Evolutionary conservation across 2,113 vertebrate genomes (phyloP).

Genomic region (Phalacrocorax aristotelis): DNA sequence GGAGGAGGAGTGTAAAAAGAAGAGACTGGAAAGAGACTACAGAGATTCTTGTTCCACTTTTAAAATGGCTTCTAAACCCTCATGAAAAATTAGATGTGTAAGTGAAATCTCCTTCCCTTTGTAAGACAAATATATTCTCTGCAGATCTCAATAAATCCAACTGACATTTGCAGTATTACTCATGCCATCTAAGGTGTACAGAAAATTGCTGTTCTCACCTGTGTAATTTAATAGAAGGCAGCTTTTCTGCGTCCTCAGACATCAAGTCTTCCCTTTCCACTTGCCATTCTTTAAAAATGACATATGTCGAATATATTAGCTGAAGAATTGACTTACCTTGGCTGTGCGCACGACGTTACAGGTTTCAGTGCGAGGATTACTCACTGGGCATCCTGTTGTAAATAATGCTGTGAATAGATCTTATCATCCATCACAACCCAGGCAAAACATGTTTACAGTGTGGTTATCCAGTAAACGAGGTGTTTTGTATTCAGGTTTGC

Average conservation of each 20-base stretch:
- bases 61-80: slow-evolving; percentile 19
- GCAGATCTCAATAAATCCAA: not conserved
- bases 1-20: slow-evolving; percentile 13
- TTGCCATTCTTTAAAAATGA: not conserved
- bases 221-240: not conserved
- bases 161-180: not conserved
- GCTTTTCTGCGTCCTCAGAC: not conserved
- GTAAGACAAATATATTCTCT: not conserved
- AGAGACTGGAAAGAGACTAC: not conserved
- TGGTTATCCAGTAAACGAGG: not conserved
- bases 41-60: not conserved
- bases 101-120: not conserved
- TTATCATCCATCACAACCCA: not conserved
- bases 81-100: not conserved
- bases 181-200: not conserved
- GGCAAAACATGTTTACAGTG: not conserved
- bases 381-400: not conserved
- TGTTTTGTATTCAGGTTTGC: not conserved
- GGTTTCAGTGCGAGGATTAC: not conserved
- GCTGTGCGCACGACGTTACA: not conserved
- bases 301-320: not conserved
- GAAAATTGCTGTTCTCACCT: slow-evolving; percentile 5
- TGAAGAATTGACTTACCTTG: not conserved
- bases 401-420: not conserved
- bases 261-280: not conserved